phyloP scores from a whole-genome alignment of 2,888 invertebrate species.

The Helicoverpa assulta region DNA sequence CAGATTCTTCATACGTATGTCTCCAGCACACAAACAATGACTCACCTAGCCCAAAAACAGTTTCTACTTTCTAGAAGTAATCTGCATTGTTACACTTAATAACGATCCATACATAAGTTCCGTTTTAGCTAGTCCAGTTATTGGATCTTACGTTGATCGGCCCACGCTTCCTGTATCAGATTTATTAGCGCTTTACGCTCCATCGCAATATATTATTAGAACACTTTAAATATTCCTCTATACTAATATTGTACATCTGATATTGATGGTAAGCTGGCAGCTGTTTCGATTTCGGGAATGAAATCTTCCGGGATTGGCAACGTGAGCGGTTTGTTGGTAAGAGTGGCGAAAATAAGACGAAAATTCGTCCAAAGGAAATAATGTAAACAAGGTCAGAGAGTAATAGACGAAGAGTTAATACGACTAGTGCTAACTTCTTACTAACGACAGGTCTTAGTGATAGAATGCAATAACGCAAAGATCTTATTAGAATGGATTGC shows the following conservation, averaged over 20 bases:
- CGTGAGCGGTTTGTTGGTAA: constrained; percentile 1
- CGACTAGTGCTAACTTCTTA: background rate
- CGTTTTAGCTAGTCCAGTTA: constrained; percentile 54
- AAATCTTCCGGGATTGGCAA: constrained; percentile 24
- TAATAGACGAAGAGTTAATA: background rate
- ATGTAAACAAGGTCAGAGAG: background rate
- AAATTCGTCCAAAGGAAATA: background rate
- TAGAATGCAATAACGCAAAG: no score
- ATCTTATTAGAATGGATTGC: no score
- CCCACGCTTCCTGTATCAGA: constrained; percentile 61
- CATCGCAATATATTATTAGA: constrained; percentile 57
- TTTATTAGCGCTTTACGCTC: constrained; percentile 60
- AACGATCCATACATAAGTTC: constrained; percentile 47
- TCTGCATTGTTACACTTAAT: constrained; percentile 45
- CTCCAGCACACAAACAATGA: constrained; percentile 15
- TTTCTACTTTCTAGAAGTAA: constrained; percentile 40
- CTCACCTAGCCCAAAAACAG: constrained; percentile 29
- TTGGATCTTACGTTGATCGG: constrained; percentile 49
- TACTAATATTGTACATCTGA: constrained; percentile 46
- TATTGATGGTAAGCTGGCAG: constrained; percentile 42
- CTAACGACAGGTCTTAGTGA: no score
- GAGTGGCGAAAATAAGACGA: background rate
- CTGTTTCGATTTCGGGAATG: constrained; percentile 18
- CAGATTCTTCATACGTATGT: background rate
- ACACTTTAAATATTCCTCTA: constrained; percentile 57